Base-by-base conservation (phyloP, 2,888 invertebrate genomes). In the Leptura quadrifasciata region DNA sequence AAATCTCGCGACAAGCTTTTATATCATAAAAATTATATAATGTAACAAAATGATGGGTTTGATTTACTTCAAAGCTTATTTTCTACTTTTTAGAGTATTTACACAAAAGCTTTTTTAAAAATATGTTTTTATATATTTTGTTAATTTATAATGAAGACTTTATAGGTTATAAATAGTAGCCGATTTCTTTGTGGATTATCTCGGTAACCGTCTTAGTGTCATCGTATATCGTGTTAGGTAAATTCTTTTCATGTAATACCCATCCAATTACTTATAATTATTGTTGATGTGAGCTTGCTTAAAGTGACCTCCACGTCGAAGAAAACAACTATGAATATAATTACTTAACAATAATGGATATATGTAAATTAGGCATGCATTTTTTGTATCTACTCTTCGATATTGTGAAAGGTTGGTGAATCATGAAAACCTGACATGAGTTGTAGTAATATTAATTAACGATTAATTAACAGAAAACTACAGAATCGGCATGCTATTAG, bases 311-410 rank as follows among this genome's bases (percentile, higher is more conserved):
- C 58, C 58, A 58, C 58, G 58, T 58, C 58, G 9, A 69, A 69
- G 55, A 54, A 69, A 69, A 69, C 69, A 58, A 69, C 69, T 58
- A 69, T 69, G 69, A 69, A 58, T 39, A 69, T 69, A 57, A 69
- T 69, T 69, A 69, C 35, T 69, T 57, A 35, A 69, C 69, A 57
- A 57, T 69, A 69, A 57, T 69, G 58, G 47, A n/a, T 18, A 35
- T 69, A 69, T 69, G 69, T 39, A 69, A 69, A 58, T 58, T 69
- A 58, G 20, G 20, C 12, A 20, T 69, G 39, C 39, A 69, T 57
- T 69, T 69, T 69, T 69, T 39, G 1, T 35, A 64, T 17, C 8
- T 18, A 64, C 64, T 64, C 39, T 31, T 68, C 57, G 15, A 18
- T 12, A 24, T 57, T 68, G 54, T 65, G 54, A 68, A 68, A 68